Evolutionary conservation across 2,113 vertebrate species (phyloP).

Genomic region (Pampusana beccarii): DNA sequence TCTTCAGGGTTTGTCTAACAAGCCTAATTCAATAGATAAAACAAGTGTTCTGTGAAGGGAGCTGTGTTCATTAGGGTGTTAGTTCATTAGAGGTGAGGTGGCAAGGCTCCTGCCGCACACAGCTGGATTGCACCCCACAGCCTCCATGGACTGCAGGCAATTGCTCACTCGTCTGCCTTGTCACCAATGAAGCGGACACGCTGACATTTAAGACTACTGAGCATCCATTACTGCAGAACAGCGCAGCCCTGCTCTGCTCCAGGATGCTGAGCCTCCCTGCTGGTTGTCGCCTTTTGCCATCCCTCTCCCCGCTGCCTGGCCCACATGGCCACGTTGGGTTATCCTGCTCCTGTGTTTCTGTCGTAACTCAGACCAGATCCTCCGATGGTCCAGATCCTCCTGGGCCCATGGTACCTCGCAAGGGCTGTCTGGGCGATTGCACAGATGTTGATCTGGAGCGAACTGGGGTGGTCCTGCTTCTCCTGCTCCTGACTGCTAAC

Average conservation of each 20-base stretch:
- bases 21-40: constrained; percentile 32
- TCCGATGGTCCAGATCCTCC: accelerated
- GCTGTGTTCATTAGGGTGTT: neutral
- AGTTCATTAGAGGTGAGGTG: neutral
- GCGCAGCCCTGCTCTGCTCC: neutral
- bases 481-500: neutral
- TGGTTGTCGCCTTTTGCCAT: neutral
- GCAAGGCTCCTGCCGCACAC: neutral
- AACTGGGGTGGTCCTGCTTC: accelerated
- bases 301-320: accelerated
- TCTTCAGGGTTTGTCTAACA: neutral
- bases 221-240: neutral
- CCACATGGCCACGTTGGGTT: accelerated
- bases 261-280: neutral
- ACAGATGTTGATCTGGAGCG: neutral
- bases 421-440: neutral
- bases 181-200: neutral
- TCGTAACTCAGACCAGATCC: accelerated
- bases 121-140: neutral
- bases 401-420: accelerated
- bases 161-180: neutral
- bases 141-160: neutral
- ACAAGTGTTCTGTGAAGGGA: neutral
- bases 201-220: neutral
- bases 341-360: neutral